Conservation (phyloP, 2,797 vertebrate genomes). For the Nannoperca obscura region DNA sequence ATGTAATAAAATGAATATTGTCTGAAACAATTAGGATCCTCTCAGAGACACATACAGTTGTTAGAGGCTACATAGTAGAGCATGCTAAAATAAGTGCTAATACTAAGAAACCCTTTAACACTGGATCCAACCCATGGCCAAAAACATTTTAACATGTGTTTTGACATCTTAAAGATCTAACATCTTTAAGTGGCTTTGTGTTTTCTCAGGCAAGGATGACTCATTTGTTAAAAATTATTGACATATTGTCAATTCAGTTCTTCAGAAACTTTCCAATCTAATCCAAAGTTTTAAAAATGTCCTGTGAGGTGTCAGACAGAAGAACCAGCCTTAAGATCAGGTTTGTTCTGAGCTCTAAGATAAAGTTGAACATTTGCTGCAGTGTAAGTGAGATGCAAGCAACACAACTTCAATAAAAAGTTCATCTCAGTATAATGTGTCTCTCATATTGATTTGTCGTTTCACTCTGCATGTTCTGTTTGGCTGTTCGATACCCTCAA, state of each 20-base stretch:
- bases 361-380: neutral
- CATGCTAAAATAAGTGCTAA: neutral
- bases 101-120: neutral
- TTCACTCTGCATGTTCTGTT: constrained; percentile 37
- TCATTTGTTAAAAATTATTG: neutral
- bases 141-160: neutral
- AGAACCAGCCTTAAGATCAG: neutral
- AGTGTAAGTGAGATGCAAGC: neutral
- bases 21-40: neutral
- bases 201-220: neutral
- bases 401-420: constrained; percentile 16
- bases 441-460: constrained; percentile 19
- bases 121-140: neutral
- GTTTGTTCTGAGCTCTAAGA: rapidly evolving
- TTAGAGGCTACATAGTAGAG: neutral
- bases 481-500: constrained; percentile 15
- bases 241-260: neutral
- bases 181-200: neutral
- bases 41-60: neutral
- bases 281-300: neutral
- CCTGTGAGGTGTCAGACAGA: neutral
- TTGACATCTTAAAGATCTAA: neutral
- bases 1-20: neutral
- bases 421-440: neutral
- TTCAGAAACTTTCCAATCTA: neutral